phyloP scores from a whole-genome alignment of 2,888 invertebrate species.

The Aricia artaxerxes region DNA sequence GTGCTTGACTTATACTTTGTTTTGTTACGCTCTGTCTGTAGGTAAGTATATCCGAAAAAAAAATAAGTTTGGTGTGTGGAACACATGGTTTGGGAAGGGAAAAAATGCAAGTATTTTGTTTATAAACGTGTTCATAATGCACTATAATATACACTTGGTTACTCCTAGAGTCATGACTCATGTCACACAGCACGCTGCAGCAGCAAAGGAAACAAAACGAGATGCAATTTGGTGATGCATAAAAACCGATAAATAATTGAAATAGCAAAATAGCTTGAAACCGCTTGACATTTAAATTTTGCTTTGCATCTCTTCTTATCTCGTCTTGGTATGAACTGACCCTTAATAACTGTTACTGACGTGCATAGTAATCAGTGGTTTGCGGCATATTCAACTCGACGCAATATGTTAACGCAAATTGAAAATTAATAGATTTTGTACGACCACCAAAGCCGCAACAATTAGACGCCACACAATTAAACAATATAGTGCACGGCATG shows the following conservation, averaged over 20 bases:
- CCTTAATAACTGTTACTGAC: background rate
- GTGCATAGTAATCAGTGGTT: background rate
- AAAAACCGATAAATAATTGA: background rate
- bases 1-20: background rate
- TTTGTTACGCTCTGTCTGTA: too few species aligned
- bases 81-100: too few species aligned
- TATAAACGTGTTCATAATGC: too few species aligned
- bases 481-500: background rate
- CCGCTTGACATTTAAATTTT: background rate
- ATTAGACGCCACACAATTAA: background rate
- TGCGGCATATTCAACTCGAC: background rate
- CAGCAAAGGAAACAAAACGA: too few species aligned
- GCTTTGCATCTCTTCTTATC: background rate
- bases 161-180: too few species aligned
- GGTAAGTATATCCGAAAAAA: too few species aligned
- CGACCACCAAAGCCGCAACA: slow-evolving; percentile 4
- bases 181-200: too few species aligned
- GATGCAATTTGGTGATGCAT: background rate
- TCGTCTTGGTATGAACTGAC: background rate
- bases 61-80: too few species aligned
- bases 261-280: background rate
- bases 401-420: background rate
- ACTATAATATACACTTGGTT: too few species aligned
- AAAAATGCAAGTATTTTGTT: too few species aligned
- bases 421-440: slow-evolving; percentile 7